A percentile compares a stretch with the other conserved stretches of the same genome.
phyloP scores from a whole-genome alignment of 2,888 invertebrate species.

The Macrophya alboannulata region DNA sequence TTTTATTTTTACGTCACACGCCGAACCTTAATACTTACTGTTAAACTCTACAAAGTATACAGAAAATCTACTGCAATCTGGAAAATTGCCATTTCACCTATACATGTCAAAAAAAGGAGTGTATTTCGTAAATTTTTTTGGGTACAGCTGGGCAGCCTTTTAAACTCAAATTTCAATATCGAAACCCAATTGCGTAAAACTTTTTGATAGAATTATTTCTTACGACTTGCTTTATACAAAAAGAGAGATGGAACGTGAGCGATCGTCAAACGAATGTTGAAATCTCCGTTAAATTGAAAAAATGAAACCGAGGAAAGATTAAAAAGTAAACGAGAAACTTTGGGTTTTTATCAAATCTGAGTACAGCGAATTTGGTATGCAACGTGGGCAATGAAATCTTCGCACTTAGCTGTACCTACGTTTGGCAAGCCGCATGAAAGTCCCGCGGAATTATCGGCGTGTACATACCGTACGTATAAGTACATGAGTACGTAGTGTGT shows the following conservation, averaged over 20 bases:
- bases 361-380: background rate
- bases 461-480: background rate
- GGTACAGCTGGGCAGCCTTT: no score
- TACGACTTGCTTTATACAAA: no score
- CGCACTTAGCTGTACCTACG: background rate
- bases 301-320: background rate
- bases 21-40: background rate
- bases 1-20: background rate
- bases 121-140: background rate
- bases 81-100: background rate
- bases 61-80: background rate
- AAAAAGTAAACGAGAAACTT: background rate
- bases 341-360: background rate
- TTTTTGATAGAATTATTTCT: no score
- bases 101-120: background rate
- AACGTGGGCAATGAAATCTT: conserved; percentile 5
- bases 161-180: no score
- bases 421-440: background rate
- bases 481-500: conserved; percentile 12
- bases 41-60: background rate
- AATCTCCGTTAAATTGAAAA: background rate
- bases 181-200: no score
- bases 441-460: conserved; percentile 7
- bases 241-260: background rate
- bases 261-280: background rate